Evolutionary conservation across 1,140 invertebrate genomes (phyloP).

Genomic region (Cherax destructor): DNA sequence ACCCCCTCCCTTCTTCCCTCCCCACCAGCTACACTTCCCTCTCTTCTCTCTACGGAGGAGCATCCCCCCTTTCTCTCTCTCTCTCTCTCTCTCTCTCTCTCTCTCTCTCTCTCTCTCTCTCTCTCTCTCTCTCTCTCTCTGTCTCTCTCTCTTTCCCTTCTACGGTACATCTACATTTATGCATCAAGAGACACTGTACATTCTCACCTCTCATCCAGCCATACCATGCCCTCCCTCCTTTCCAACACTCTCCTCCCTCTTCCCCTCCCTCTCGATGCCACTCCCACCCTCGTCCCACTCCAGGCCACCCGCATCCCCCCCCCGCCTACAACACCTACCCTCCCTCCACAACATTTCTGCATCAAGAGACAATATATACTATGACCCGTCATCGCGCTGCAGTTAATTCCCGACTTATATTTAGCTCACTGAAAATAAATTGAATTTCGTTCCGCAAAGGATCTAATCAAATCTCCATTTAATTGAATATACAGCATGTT

Average conservation of each 20-base stretch:
- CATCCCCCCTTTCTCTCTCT: too few relatives aligned
- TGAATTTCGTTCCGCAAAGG: constrained; percentile 6
- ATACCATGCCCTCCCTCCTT: not conserved
- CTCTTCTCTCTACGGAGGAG: too few relatives aligned
- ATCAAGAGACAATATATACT: not conserved
- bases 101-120: not conserved
- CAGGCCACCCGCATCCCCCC: not conserved
- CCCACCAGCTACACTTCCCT: too few relatives aligned
- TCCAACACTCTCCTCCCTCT: not conserved
- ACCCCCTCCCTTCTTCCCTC: too few relatives aligned
- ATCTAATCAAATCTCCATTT: constrained; percentile 17
- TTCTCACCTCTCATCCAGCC: too few relatives aligned
- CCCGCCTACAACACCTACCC: not conserved
- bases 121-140: not conserved
- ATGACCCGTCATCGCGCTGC: not conserved
- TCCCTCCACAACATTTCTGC: not conserved
- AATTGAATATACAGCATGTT: constrained; percentile 2
- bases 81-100: not conserved
- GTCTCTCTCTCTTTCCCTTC: not conserved
- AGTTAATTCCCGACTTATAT: constrained; percentile 11
- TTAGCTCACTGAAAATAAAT: constrained; percentile 5
- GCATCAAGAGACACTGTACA: too few relatives aligned
- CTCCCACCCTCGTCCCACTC: not conserved
- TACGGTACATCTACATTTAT: too few relatives aligned
- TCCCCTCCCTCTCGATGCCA: not conserved